Evolutionary conservation across 2,888 invertebrate genomes (phyloP).

Genomic region (Choristoneura rosaceana): DNA sequence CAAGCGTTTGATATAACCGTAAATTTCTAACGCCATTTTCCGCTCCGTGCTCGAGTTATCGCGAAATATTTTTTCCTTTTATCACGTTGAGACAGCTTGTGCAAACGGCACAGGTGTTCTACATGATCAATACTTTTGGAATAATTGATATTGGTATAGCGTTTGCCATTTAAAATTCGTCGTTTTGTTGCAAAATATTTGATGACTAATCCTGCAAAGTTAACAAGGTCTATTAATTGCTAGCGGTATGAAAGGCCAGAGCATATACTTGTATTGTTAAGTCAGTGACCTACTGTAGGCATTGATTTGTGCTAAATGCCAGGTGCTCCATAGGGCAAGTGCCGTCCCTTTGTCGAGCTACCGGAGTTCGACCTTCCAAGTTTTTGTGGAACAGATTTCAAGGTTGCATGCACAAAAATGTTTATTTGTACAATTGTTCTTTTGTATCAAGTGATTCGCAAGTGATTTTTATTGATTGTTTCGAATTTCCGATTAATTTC

Average conservation of each 20-base stretch:
- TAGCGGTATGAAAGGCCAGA: conserved; percentile 52
- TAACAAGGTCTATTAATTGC: conserved; percentile 60
- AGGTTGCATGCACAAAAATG: conserved; percentile 18
- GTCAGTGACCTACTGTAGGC: conserved; percentile 49
- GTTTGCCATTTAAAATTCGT: background rate
- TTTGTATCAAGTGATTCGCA: background rate
- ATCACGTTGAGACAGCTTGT: conserved; percentile 51
- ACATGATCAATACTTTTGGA: conserved; percentile 6
- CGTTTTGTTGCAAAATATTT: conserved; percentile 43
- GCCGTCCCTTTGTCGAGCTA: conserved; percentile 14
- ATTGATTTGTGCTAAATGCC: conserved; percentile 35
- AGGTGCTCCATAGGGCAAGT: conserved; percentile 33
- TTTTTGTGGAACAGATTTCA: conserved; percentile 19
- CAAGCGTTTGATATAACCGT: conserved; percentile 56
- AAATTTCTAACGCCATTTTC: conserved; percentile 81
- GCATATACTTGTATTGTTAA: conserved; percentile 42
- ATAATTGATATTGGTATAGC: background rate
- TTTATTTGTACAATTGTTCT: conserved; percentile 20
- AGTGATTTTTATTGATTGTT: background rate
- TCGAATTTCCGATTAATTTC: background rate
- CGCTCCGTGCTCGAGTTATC: conserved; percentile 67
- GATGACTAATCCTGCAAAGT: conserved; percentile 52
- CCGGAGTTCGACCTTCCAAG: background rate
- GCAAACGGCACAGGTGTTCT: conserved; percentile 38
- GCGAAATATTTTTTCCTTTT: conserved; percentile 67